A percentile compares a stretch with the other conserved stretches of the same genome.
Conservation (phyloP, 2,113 vertebrate genomes). For the Balaenoptera acutorostrata region DNA sequence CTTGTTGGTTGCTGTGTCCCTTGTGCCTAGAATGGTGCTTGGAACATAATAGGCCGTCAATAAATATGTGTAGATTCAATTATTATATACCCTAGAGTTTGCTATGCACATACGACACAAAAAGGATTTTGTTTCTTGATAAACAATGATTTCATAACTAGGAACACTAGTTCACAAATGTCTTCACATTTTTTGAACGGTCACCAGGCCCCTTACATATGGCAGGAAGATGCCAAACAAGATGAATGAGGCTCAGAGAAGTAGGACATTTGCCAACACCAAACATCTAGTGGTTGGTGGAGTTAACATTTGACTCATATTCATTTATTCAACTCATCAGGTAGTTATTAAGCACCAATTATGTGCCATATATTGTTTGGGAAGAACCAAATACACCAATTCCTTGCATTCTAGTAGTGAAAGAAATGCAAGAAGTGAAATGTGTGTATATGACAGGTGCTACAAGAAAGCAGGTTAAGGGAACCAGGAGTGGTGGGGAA, state of each 20-base stretch:
- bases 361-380: neutral
- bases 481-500: neutral
- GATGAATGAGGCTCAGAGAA: neutral
- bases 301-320: neutral
- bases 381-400: neutral
- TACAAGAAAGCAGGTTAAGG: neutral
- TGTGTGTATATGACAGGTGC: neutral
- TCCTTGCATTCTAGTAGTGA: neutral
- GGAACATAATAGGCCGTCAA: neutral
- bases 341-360: neutral
- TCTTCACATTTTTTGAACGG: neutral
- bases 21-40: neutral
- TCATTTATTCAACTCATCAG: neutral
- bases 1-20: neutral
- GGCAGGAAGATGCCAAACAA: neutral
- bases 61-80: neutral
- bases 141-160: neutral
- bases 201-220: neutral
- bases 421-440: neutral
- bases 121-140: neutral
- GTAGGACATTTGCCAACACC: neutral
- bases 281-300: neutral
- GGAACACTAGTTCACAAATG: neutral
- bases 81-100: neutral
- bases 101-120: neutral